phyloP scores from a whole-genome alignment of 2,888 invertebrate species.

The Noctua janthe region DNA sequence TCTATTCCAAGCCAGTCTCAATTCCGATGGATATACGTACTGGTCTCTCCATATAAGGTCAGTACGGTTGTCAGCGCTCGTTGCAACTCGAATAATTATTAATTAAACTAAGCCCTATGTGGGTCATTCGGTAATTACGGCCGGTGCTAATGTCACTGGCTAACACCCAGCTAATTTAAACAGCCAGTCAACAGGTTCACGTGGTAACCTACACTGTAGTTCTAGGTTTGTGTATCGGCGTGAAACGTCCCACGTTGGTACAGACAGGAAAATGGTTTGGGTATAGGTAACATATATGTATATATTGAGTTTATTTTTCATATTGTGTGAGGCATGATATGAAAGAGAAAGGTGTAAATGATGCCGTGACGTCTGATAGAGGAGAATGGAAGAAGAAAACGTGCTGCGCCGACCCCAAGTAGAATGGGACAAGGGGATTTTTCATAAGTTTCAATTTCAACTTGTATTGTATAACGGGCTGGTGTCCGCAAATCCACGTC shows the following conservation, averaged over 20 bases:
- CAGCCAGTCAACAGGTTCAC: constrained; percentile 62
- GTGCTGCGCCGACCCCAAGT: too few relatives aligned
- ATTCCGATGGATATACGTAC: constrained; percentile 56
- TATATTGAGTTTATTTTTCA: too few relatives aligned
- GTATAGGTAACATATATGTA: background rate
- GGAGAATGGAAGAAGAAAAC: too few relatives aligned
- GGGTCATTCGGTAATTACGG: constrained; percentile 85
- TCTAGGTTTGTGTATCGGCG: constrained; percentile 20
- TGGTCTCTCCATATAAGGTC: constrained; percentile 51
- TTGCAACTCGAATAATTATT: constrained; percentile 77
- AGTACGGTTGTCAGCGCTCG: constrained; percentile 61
- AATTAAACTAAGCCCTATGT: constrained; percentile 79
- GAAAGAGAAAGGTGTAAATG: too few relatives aligned
- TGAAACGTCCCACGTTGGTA: constrained; percentile 44
- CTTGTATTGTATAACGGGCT: too few relatives aligned
- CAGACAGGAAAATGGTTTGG: constrained; percentile 1
- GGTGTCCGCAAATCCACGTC: too few relatives aligned
- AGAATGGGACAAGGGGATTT: background rate
- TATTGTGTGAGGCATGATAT: too few relatives aligned
- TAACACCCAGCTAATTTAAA: constrained; percentile 73
- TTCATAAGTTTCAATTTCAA: background rate
- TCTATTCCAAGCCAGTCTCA: constrained; percentile 46
- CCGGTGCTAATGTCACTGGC: constrained; percentile 78
- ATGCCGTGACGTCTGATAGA: too few relatives aligned
- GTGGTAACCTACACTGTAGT: constrained; percentile 39